Percentiles rank a stretch among this genome's conserved stretches.
phyloP scores from a whole-genome alignment of 2,888 invertebrate genomes.

The Creontiades dilutus region DNA sequence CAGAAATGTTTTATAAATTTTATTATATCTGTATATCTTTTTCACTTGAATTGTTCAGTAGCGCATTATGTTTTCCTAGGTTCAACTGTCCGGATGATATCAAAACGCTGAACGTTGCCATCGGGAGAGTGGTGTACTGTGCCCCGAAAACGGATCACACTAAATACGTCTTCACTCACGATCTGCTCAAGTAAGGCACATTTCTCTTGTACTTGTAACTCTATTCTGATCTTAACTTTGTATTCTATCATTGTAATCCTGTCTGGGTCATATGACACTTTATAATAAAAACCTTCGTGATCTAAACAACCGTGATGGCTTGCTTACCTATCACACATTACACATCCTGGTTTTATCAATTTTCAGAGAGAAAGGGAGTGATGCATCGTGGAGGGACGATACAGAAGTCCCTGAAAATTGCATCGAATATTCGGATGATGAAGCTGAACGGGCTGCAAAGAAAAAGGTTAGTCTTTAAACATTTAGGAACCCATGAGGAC shows the following conservation, averaged over 20 bases:
- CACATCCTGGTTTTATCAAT: too few relatives aligned
- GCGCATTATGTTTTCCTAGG: slow-evolving; percentile 78
- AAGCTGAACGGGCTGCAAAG: slow-evolving; percentile 83
- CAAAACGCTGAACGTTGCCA: slow-evolving; percentile 82
- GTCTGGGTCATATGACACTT: too few relatives aligned
- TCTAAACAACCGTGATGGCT: too few relatives aligned
- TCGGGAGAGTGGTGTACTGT: slow-evolving; percentile 88
- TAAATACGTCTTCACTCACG: slow-evolving; percentile 86
- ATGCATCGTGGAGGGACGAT: slow-evolving; percentile 93
- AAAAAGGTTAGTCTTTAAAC: slow-evolving; percentile 63
- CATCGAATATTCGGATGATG: slow-evolving; percentile 93
- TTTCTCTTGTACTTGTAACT: slow-evolving; percentile 76
- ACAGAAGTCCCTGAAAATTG: slow-evolving; percentile 87
- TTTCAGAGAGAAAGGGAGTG: slow-evolving; percentile 88
- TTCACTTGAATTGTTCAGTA: too few relatives aligned
- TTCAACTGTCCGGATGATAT: slow-evolving; percentile 91
- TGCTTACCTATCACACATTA: too few relatives aligned
- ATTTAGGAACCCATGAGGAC: background rate
- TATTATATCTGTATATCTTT: too few relatives aligned
- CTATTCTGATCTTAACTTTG: too few relatives aligned
- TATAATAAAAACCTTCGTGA: too few relatives aligned
- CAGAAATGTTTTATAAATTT: too few relatives aligned
- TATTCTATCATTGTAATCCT: too few relatives aligned
- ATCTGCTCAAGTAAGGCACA: slow-evolving; percentile 83
- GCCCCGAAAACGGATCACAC: slow-evolving; percentile 90